Percentiles rank a stretch among this genome's conserved stretches.
phyloP scores from a whole-genome alignment of 2,113 vertebrate genomes.

The Todiramphus saurophagus region DNA sequence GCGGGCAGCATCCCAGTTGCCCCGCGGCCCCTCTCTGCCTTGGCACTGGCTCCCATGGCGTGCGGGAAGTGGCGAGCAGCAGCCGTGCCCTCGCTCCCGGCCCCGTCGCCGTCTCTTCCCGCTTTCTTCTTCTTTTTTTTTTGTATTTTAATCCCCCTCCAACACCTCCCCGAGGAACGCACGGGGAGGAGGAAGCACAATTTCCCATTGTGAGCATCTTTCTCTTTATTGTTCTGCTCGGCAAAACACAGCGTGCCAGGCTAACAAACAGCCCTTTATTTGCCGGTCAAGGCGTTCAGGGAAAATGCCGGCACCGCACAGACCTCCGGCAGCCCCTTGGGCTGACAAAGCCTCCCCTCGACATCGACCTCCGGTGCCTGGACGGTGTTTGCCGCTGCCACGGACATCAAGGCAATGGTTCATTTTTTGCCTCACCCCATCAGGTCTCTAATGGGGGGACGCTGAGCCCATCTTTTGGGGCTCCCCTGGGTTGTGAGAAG shows the following conservation, averaged over 20 bases:
- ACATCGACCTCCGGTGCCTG: accelerated
- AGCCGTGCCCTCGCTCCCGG: neutral
- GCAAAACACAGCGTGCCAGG: constrained; percentile 44
- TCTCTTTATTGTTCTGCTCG: constrained; percentile 73
- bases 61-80: neutral
- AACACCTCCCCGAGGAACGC: constrained; percentile 53
- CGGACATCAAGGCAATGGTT: neutral
- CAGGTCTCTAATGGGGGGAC: accelerated
- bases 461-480: neutral
- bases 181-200: constrained; percentile 73
- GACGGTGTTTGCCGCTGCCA: accelerated
- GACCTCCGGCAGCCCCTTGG: neutral
- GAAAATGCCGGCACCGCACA: neutral
- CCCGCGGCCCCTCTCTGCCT: neutral
- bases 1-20: accelerated
- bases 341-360: neutral
- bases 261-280: constrained; percentile 66
- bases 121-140: neutral
- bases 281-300: neutral
- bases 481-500: accelerated
- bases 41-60: neutral
- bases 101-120: constrained; percentile 15
- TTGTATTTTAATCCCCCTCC: neutral
- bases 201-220: constrained; percentile 77
- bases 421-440: neutral